These are phyloP conservation scores for Mythimna impura DNA, from an alignment of 2,888 invertebrate species.

Conservation along the genomic window DNA sequence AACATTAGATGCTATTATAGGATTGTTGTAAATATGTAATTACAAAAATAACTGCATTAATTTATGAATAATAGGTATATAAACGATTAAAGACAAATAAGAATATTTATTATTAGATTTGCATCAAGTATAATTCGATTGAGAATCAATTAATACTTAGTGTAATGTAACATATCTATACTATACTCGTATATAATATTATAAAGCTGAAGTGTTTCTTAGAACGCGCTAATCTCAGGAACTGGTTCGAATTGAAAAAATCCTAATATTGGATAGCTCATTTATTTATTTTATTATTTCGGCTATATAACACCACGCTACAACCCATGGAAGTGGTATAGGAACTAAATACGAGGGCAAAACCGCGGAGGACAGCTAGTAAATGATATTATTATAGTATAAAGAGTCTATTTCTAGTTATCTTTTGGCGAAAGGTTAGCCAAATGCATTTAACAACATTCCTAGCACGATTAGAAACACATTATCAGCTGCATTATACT, in stretches of 20 bases:
- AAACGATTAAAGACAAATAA: not conserved
- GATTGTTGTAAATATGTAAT: conserved; percentile 7
- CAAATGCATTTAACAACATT: conserved; percentile 23
- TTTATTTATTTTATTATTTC: no score
- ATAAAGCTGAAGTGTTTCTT: no score
- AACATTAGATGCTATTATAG: conserved; percentile 27
- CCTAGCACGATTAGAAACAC: conserved; percentile 24
- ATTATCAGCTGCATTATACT: conserved; percentile 30
- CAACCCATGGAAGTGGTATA: no score
- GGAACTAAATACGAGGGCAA: no score
- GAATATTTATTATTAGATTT: conserved; percentile 1
- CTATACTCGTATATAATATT: no score
- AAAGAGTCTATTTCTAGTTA: conserved; percentile 9
- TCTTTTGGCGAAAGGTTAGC: conserved; percentile 8
- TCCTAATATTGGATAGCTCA: no score
- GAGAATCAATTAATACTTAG: not conserved
- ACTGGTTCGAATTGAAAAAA: no score
- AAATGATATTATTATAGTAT: not conserved
- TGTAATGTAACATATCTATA: conserved; percentile 9
- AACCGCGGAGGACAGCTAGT: no score
- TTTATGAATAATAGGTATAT: not conserved
- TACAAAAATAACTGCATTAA: conserved; percentile 13
- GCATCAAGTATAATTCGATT: conserved; percentile 1
- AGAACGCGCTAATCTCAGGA: no score
- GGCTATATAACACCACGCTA: no score